Percentiles rank a stretch among this genome's conserved stretches.
Evolutionary conservation across 2,797 vertebrate genomes (phyloP).

Genomic region (Furcifer pardalis): DNA sequence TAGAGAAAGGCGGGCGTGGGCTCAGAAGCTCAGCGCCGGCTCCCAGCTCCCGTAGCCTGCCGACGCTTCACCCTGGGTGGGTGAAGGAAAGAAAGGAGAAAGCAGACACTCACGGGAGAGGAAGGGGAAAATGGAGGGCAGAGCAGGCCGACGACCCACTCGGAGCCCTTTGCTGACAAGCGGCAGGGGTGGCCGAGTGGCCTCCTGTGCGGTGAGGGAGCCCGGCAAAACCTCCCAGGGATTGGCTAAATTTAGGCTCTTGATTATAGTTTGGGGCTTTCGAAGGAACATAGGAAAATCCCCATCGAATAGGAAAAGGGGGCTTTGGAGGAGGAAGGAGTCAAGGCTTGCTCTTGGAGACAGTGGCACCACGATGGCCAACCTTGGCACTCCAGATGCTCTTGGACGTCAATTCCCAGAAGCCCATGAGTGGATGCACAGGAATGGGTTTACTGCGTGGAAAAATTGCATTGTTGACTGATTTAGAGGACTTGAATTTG

Average conservation of each 20-base stretch:
- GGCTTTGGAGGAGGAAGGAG: background rate
- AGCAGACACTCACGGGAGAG: background rate
- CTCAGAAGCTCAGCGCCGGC: too few relatives aligned
- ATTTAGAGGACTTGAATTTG: too few relatives aligned
- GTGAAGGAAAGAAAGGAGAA: too few relatives aligned
- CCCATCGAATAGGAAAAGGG: constrained; percentile 7
- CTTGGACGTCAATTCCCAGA: too few relatives aligned
- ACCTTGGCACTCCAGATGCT: too few relatives aligned
- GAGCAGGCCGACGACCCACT: constrained; percentile 22
- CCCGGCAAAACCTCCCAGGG: constrained; percentile 43
- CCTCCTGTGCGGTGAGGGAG: constrained; percentile 55
- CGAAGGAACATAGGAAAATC: constrained; percentile 34
- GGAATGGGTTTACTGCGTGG: too few relatives aligned
- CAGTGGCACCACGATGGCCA: too few relatives aligned
- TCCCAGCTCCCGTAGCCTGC: too few relatives aligned
- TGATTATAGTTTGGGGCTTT: constrained; percentile 66
- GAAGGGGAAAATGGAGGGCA: background rate
- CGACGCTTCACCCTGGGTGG: too few relatives aligned
- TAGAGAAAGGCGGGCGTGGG: too few relatives aligned
- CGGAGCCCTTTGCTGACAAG: constrained; percentile 24
- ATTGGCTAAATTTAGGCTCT: constrained; percentile 71
- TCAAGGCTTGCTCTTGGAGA: background rate
- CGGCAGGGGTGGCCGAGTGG: constrained; percentile 42
- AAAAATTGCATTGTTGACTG: too few relatives aligned
- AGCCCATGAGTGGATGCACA: too few relatives aligned